Evolutionary conservation across 2,113 vertebrate genomes (phyloP).

Genomic region (Gallinago paraguaiae): DNA sequence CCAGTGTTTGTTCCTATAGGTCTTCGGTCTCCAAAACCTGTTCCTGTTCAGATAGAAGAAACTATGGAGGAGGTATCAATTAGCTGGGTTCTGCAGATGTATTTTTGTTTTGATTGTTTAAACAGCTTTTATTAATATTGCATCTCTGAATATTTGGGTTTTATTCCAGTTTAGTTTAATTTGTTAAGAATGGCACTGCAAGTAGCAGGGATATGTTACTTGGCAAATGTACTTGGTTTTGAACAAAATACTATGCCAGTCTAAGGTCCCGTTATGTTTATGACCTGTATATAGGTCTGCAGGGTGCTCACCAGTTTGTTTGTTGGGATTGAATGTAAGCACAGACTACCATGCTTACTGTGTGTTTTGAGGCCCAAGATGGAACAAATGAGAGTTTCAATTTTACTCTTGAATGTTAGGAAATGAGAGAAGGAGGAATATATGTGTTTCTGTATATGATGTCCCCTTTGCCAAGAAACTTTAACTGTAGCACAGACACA

Average conservation of each 20-base stretch:
- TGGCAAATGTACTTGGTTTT: background rate
- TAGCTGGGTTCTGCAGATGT: background rate
- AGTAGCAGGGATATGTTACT: background rate
- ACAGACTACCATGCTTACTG: background rate
- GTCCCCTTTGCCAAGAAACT: background rate
- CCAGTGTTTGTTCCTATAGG: slow-evolving; percentile 86
- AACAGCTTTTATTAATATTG: background rate
- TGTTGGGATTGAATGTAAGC: background rate
- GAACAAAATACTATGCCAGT: background rate
- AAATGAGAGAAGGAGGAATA: background rate
- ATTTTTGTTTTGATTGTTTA: background rate
- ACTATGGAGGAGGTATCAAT: slow-evolving; percentile 88
- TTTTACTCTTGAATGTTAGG: background rate
- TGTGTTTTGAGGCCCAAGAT: background rate
- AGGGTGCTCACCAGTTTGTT: background rate
- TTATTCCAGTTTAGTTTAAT: background rate
- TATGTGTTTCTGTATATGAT: background rate
- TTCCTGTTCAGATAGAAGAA: slow-evolving; percentile 85
- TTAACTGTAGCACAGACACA: background rate
- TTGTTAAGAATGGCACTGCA: background rate
- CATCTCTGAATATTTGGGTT: background rate
- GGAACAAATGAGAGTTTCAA: background rate
- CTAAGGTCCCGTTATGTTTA: background rate
- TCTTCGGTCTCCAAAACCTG: slow-evolving; percentile 80
- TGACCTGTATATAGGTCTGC: background rate